phyloP scores from a whole-genome alignment of 2,888 invertebrate genomes.

The Drosophila quasianomalipes region DNA sequence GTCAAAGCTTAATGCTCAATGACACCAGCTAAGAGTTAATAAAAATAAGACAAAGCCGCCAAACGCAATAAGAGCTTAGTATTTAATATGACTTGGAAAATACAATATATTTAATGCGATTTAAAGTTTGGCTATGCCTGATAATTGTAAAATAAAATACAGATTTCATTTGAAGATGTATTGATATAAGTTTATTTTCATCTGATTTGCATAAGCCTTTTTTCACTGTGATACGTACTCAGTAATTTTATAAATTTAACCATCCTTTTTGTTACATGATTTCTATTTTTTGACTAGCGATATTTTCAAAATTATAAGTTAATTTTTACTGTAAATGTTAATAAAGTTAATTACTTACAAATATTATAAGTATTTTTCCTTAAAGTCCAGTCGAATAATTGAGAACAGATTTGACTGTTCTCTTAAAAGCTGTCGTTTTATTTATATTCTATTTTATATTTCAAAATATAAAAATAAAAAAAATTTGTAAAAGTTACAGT shows the following conservation, averaged over 20 bases:
- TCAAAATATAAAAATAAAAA: accelerated
- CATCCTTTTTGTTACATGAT: no score
- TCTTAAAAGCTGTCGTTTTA: not conserved
- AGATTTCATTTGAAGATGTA: not conserved
- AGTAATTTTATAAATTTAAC: not conserved
- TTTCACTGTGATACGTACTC: not conserved
- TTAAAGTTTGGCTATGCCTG: not conserved
- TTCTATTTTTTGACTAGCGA: not conserved
- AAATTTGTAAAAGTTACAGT: not conserved
- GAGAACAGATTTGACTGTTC: no score
- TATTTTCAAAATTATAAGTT: not conserved
- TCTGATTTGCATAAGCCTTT: not conserved
- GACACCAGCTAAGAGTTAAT: slow-evolving; percentile 10
- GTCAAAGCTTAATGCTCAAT: slow-evolving; percentile 11
- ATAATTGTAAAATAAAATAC: not conserved
- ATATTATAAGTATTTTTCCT: not conserved
- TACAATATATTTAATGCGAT: not conserved
- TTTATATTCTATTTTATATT: not conserved
- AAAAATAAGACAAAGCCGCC: not conserved
- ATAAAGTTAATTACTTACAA: not conserved
- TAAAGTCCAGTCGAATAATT: no score
- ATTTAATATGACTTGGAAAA: not conserved
- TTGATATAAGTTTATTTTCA: not conserved
- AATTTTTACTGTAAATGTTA: not conserved
- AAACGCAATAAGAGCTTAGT: not conserved